Evolutionary conservation across 1,140 invertebrate genomes (phyloP), one percentile per base, ranked within the genome.

Genomic region (Nebria ingens): DNA sequence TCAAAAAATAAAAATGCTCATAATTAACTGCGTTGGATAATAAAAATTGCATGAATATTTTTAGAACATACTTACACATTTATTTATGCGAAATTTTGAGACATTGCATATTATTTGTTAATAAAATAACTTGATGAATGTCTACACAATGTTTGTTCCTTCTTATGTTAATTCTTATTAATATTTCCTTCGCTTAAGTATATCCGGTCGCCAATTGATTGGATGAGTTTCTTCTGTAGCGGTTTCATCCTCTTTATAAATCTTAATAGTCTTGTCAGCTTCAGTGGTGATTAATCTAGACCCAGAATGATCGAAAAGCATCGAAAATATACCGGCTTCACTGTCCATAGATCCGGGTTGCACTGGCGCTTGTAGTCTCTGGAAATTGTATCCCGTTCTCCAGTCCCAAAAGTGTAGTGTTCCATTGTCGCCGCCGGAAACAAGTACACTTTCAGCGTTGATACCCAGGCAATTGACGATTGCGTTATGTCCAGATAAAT

Each of bases 271-370:
- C 77, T 99, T 99, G 72, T 99, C 97, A 3, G 96, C 95, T 74
- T 99, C 97, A 2, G 91, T 91, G 1, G 96, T 97, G 53, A 99
- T 91, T 45, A 99, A 80, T 54, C 97, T 78, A 12, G 85, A 87
- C 34, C 94, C 93, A 55, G 91, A 94, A 55, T 91, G 85, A 71
- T 99, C 97, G 75, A 93, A 99, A 2, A 82, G 85, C 79, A 97
- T 86, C 51, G 93, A 86, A 75, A 97, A 99, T 59, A 99, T 92
- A 50, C 96, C 97, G 22, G 93, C 89, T 76, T 99, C 96, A 52
- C 91, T 97, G 70, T 99, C 97, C 84, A 99, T 98, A 1, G 95
- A 99, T n/a, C 96, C 97, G 1, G 97, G 95, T 72, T 99, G 96
- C 1, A 95, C 91, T 12, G 89, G 86, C 1, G 93, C 85, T 71